Evolutionary conservation across 2,113 vertebrate genomes (phyloP).

Genomic region (Zosterops lateralis): DNA sequence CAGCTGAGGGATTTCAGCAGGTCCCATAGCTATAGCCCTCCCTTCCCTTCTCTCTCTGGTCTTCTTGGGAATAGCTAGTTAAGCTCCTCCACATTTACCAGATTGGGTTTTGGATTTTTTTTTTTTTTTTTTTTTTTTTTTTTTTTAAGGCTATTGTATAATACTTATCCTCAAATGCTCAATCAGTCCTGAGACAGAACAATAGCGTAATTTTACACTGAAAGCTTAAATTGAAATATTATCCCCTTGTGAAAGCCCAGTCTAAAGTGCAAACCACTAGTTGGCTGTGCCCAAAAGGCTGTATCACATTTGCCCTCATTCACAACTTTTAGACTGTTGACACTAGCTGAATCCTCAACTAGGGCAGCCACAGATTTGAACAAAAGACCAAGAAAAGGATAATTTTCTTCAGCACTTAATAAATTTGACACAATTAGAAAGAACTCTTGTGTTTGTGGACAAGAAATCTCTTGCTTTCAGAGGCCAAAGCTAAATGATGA

Average conservation of each 20-base stretch:
- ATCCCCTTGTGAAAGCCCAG: not conserved
- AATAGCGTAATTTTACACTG: conserved; percentile 18
- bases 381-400: not conserved
- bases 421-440: not conserved
- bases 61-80: not conserved
- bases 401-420: not conserved
- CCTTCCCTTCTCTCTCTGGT: not conserved
- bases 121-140: not conserved
- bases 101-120: not conserved
- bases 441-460: not conserved
- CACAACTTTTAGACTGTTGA: not conserved
- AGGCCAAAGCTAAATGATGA: not conserved
- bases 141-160: not conserved
- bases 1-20: not conserved
- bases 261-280: not conserved
- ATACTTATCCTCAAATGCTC: not conserved
- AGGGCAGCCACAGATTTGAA: not conserved
- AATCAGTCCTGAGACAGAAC: not conserved
- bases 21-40: not conserved
- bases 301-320: not conserved
- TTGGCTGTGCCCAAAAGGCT: not conserved
- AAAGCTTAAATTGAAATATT: conserved; percentile 37
- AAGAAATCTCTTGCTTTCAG: not conserved
- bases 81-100: not conserved
- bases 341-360: not conserved